Percentiles rank a stretch among this genome's conserved stretches.
phyloP scores from a whole-genome alignment of 2,797 vertebrate genomes.

The Eutrigla gurnardus region DNA sequence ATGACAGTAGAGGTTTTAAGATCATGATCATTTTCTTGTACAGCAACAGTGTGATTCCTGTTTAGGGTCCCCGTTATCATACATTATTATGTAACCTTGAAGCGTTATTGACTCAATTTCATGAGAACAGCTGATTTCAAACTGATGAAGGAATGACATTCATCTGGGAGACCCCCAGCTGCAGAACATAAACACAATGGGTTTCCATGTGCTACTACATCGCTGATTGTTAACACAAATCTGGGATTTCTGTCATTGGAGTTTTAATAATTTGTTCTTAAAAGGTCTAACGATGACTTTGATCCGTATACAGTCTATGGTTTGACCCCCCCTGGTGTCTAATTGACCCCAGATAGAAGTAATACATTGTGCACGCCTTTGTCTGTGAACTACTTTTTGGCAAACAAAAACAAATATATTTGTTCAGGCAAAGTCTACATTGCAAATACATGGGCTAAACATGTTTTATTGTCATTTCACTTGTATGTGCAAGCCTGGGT shows the following conservation, averaged over 20 bases:
- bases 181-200: not conserved
- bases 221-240: not conserved
- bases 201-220: not conserved
- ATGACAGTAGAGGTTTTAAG: not conserved
- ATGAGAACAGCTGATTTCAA: not conserved
- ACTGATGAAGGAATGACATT: not conserved
- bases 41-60: not conserved
- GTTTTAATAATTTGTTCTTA: not conserved
- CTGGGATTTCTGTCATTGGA: not conserved
- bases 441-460: not conserved
- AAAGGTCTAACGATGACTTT: not conserved
- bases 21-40: not conserved
- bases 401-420: not conserved
- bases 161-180: not conserved
- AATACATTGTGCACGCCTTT: not conserved
- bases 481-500: not conserved
- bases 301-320: not conserved
- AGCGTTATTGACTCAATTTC: not conserved
- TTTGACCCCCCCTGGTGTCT: not conserved
- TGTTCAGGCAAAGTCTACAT: not conserved
- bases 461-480: not conserved
- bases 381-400: not conserved
- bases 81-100: not conserved
- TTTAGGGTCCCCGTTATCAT: not conserved
- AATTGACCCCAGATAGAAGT: not conserved